Conservation (phyloP, 2,888 invertebrate genomes). For the Siphonodentalium dalli region DNA sequence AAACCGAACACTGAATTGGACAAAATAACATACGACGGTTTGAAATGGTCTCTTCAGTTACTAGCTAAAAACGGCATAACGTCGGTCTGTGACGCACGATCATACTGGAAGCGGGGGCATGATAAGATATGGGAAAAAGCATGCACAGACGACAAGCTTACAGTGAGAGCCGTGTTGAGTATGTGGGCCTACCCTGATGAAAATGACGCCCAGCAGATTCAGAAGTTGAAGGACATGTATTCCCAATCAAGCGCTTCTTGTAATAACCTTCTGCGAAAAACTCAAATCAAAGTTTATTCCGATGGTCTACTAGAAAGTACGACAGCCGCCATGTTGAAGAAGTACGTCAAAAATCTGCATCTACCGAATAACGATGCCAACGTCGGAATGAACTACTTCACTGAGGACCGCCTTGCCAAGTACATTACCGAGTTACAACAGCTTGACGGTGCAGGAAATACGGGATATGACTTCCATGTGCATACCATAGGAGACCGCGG, state of each 20-base stretch:
- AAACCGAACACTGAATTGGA: slow-evolving; percentile 3
- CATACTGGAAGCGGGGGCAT: slow-evolving; percentile 17
- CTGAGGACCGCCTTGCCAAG: slow-evolving; percentile 8
- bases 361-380: slow-evolving; percentile 17
- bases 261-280: slow-evolving; percentile 12
- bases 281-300: slow-evolving; percentile 26
- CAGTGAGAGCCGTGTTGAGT: slow-evolving; percentile 18
- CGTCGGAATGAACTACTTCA: slow-evolving; percentile 27
- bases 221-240: slow-evolving; percentile 18
- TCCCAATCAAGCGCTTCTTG: background rate
- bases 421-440: slow-evolving; percentile 21
- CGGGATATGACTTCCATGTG: slow-evolving; percentile 26
- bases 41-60: slow-evolving; percentile 4
- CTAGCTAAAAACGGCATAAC: slow-evolving; percentile 20
- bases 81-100: slow-evolving; percentile 25
- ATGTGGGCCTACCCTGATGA: slow-evolving; percentile 25
- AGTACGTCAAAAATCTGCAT: slow-evolving; percentile 15
- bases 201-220: slow-evolving; percentile 17
- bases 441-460: slow-evolving; percentile 8
- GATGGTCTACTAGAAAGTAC: slow-evolving; percentile 26
- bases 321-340: slow-evolving; percentile 22
- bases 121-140: slow-evolving; percentile 17
- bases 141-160: slow-evolving; percentile 12
- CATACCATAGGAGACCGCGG: slow-evolving; percentile 31
- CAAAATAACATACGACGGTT: slow-evolving; percentile 15